Percentiles rank a stretch among this genome's conserved stretches.
These are phyloP conservation scores for Ophion obscuratus DNA, from an alignment of 2,888 invertebrate species.

Conservation along the genomic window DNA sequence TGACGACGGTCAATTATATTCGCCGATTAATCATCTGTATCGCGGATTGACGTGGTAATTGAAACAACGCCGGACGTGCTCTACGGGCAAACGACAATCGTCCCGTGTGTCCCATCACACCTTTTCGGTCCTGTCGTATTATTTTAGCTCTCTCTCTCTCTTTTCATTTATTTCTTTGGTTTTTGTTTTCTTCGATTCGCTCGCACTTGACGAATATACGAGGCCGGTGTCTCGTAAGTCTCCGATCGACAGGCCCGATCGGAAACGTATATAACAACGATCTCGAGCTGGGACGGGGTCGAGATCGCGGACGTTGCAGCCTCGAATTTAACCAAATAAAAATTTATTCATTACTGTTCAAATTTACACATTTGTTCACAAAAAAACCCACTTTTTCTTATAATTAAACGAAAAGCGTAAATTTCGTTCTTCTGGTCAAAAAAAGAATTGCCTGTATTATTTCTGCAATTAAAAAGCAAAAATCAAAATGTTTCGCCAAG, in stretches of 20 bases:
- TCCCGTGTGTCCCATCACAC: too few relatives aligned
- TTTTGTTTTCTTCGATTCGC: conserved; percentile 29
- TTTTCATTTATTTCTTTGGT: background rate
- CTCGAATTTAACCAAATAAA: background rate
- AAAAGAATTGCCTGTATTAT: background rate
- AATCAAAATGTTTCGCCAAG: conserved; percentile 34
- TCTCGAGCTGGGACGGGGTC: background rate
- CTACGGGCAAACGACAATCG: background rate
- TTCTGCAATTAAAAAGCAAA: background rate
- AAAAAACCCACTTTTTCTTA: background rate
- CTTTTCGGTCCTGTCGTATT: background rate
- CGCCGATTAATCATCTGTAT: background rate
- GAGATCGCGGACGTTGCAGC: conserved; percentile 16
- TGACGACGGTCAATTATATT: background rate
- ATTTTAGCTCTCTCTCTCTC: background rate
- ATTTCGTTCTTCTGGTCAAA: background rate
- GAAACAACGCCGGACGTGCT: background rate
- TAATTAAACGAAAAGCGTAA: background rate
- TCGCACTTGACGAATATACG: conserved; percentile 57
- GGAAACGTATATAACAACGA: conserved; percentile 54
- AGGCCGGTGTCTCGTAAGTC: conserved; percentile 46
- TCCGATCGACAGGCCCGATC: conserved; percentile 28
- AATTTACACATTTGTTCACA: background rate
- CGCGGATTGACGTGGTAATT: background rate
- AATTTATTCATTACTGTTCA: background rate